A percentile compares a stretch with the other conserved stretches of the same genome.
Conservation (phyloP, 2,797 vertebrate genomes). For the Lates japonicus region DNA sequence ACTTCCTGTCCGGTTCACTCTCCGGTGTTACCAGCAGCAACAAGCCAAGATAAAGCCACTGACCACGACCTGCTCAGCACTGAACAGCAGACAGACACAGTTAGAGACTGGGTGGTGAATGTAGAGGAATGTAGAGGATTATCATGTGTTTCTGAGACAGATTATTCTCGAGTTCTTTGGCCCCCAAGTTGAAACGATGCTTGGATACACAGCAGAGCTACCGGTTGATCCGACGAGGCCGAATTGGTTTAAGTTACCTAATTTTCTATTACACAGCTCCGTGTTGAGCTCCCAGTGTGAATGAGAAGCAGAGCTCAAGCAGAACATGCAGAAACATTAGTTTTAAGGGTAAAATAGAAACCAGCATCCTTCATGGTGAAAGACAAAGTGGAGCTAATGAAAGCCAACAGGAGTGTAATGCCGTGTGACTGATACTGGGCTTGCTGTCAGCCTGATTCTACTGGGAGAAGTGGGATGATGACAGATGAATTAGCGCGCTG, state of each 20-base stretch:
- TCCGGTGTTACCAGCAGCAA: no score
- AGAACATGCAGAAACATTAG: constrained; percentile 52
- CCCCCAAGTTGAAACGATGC: neutral
- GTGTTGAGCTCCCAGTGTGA: constrained; percentile 6
- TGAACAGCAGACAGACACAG: no score
- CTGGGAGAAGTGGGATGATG: constrained; percentile 77
- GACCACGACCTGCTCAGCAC: no score
- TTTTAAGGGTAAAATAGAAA: constrained; percentile 52
- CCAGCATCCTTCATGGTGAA: constrained; percentile 53
- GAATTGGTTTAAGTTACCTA: constrained; percentile 17
- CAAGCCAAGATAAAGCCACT: no score
- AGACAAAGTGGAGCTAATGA: constrained; percentile 74
- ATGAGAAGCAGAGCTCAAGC: constrained; percentile 30
- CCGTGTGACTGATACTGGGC: constrained; percentile 79
- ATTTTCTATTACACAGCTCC: constrained; percentile 14
- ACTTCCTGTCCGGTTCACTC: no score
- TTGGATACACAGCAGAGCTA: neutral
- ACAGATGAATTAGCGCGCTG: constrained; percentile 79
- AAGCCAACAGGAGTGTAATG: constrained; percentile 72
- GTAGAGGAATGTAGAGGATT: no score
- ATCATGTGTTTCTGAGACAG: neutral
- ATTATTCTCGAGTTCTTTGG: neutral
- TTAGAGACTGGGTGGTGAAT: no score
- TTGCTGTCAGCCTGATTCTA: constrained; percentile 70
- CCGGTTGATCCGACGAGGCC: constrained; percentile 22